Conservation (phyloP, 2,888 invertebrate species). For the Drosophila neutralis region DNA sequence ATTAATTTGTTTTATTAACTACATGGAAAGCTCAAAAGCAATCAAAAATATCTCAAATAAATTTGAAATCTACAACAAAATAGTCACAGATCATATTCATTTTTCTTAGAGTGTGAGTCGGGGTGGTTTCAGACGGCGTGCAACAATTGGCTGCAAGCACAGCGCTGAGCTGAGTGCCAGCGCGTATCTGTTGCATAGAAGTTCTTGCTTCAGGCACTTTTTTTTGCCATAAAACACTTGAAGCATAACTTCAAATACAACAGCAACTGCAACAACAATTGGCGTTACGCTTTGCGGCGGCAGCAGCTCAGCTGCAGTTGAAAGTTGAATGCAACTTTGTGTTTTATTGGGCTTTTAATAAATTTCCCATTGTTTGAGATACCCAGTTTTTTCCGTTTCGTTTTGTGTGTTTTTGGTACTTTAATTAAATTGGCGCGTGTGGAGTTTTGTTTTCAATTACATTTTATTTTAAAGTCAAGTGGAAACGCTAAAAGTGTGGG, state of each 20-base stretch:
- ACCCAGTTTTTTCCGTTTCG: conserved; percentile 18
- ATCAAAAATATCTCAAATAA: background rate
- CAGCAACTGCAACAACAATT: conserved; percentile 33
- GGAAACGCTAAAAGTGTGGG: conserved; percentile 33
- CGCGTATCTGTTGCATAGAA: conserved; percentile 48
- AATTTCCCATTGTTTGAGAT: conserved; percentile 62
- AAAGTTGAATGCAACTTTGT: conserved; percentile 60
- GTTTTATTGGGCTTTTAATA: conserved; percentile 31
- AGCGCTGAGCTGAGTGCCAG: conserved; percentile 36
- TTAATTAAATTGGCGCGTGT: conserved; percentile 64
- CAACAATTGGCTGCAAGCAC: conserved; percentile 67
- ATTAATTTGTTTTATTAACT: background rate
- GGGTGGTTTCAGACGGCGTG: conserved; percentile 35
- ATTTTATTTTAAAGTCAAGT: conserved; percentile 9
- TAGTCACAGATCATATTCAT: background rate
- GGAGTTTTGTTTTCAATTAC: conserved; percentile 43
- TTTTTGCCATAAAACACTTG: conserved; percentile 71
- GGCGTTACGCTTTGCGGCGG: conserved; percentile 63
- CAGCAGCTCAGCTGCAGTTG: conserved; percentile 49
- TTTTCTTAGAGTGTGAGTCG: conserved; percentile 6
- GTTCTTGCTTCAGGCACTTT: conserved; percentile 41
- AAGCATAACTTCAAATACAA: conserved; percentile 67
- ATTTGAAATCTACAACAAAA: background rate
- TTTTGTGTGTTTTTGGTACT: conserved; percentile 29
- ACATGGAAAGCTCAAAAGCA: background rate